Evolutionary conservation across 2,797 vertebrate species (phyloP), one percentile per base, ranked within the genome.

Genomic region (Hapalemur alaotrensis): DNA sequence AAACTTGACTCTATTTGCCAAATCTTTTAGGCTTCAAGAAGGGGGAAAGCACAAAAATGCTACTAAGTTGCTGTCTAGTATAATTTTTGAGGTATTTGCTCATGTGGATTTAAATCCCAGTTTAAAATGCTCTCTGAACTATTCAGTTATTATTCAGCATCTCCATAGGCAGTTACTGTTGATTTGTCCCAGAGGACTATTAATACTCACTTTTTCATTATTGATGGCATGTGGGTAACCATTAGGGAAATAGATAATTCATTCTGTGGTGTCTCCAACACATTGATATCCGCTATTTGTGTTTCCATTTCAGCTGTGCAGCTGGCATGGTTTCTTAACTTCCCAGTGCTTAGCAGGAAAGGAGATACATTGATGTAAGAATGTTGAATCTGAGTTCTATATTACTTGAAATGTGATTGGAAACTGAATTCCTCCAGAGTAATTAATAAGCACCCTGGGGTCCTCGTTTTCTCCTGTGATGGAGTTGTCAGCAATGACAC

Each of bases 131-230:
- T 82, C 20, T 65, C 43, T n/a, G 32, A 80, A 32, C 69, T 69
- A 4, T 32, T 17, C 46, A 69, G 10, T 80, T 73, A 22, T 63
- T 75, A 2, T 75, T 28, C 67, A 50, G 1, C 43, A n/a, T 72
- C 41, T 92, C 38, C 20, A 4, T 28, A 65, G 81, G 82, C 82
- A 63, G 52, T 86, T 89, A 43, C n/a, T 93, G 52, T 78, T 96
- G 91, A 90, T 95, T 76, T 80, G 82, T 91, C 95, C 96, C 95
- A 4, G 3, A 23, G 92, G 95, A 85, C 96, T 95, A 35, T 97
- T 94, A 89, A 81, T 93, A 83, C 46, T 41, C 50, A 5, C 38
- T 48, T 78, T 41, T 93, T 96, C 93, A 79, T 95, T 93, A 97
- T 95, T 94, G 80, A 89, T 93, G 91, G 32, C 82, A 9, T 91